Evolutionary conservation across 2,797 vertebrate species (phyloP).

Genomic region (Ctenochaetus hawaiiensis): DNA sequence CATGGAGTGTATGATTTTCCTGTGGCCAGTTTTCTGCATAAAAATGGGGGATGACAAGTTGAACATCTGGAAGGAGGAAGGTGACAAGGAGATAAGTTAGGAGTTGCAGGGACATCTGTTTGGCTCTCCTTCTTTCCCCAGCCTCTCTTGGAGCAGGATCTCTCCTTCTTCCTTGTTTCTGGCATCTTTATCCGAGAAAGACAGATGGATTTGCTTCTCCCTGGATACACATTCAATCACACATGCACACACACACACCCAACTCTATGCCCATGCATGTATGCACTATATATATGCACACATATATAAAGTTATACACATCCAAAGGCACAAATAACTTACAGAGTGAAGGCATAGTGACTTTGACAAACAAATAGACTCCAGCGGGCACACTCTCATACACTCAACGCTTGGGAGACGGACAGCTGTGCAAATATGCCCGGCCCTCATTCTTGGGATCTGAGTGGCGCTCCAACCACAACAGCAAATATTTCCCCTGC

Average conservation of each 20-base stretch:
- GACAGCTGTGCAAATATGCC: constrained; percentile 83
- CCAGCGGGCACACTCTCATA: constrained; percentile 71
- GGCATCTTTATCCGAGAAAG: constrained; percentile 80
- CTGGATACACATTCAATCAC: constrained; percentile 67
- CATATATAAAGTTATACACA: constrained; percentile 62
- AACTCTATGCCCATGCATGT: constrained; percentile 43
- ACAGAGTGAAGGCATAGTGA: constrained; percentile 71
- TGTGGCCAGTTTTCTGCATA: constrained; percentile 40
- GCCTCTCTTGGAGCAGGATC: constrained; percentile 70
- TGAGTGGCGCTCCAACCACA: constrained; percentile 75
- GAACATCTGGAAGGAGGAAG: constrained; percentile 77
- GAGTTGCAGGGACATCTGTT: constrained; percentile 75
- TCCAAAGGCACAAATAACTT: constrained; percentile 71
- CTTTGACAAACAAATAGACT: constrained; percentile 81
- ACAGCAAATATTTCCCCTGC: constrained; percentile 84
- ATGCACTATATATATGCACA: constrained; percentile 47
- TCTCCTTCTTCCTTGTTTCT: constrained; percentile 79
- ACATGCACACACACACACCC: constrained; percentile 43
- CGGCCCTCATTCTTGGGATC: constrained; percentile 78
- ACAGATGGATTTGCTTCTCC: constrained; percentile 83
- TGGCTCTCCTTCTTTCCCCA: constrained; percentile 56
- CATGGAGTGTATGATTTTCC: constrained; percentile 42
- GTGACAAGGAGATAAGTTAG: constrained; percentile 71
- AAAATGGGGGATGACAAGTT: constrained; percentile 62
- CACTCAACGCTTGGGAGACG: constrained; percentile 69